Percentiles rank a stretch among this genome's conserved stretches.
These are phyloP conservation scores for Pseudomyrmex flavicornis DNA, from an alignment of 1,140 invertebrate species.

Conservation along the genomic window DNA sequence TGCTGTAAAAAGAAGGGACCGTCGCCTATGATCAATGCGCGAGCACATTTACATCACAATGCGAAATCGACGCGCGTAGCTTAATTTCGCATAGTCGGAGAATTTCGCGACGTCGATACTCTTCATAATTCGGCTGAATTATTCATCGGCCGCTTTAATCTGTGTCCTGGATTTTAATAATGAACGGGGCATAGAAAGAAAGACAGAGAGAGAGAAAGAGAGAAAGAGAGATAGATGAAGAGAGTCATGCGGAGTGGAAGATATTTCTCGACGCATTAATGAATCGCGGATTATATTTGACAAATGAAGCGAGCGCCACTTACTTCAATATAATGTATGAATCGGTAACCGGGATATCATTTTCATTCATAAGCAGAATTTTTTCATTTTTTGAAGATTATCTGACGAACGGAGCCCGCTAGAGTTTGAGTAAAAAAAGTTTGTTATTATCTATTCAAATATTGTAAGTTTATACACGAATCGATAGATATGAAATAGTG, in stretches of 20 bases:
- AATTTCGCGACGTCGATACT: slow-evolving; percentile 43
- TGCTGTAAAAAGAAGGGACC: slow-evolving; percentile 19
- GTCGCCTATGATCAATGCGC: slow-evolving; percentile 37
- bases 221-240: too few species aligned
- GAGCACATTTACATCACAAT: slow-evolving; percentile 44
- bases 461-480: neutral
- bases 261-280: slow-evolving; percentile 49
- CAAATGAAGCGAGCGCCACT: slow-evolving; percentile 53
- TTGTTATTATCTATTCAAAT: neutral
- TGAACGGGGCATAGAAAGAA: slow-evolving; percentile 14
- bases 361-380: slow-evolving; percentile 23
- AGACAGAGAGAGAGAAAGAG: too few species aligned
- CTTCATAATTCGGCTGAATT: slow-evolving; percentile 56
- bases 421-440: neutral
- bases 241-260: neutral
- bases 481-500: neutral
- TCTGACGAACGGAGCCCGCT: neutral
- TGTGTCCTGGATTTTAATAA: slow-evolving; percentile 60
- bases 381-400: neutral
- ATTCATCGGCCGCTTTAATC: slow-evolving; percentile 57
- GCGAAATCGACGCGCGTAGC: slow-evolving; percentile 46
- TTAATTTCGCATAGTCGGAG: slow-evolving; percentile 40
- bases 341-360: slow-evolving; percentile 36
- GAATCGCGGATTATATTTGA: slow-evolving; percentile 51
- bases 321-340: slow-evolving; percentile 42